A percentile compares a stretch with the other conserved stretches of the same genome.
Conservation (phyloP, 64 coral and sea anemone species). For the Actinia equina region DNA sequence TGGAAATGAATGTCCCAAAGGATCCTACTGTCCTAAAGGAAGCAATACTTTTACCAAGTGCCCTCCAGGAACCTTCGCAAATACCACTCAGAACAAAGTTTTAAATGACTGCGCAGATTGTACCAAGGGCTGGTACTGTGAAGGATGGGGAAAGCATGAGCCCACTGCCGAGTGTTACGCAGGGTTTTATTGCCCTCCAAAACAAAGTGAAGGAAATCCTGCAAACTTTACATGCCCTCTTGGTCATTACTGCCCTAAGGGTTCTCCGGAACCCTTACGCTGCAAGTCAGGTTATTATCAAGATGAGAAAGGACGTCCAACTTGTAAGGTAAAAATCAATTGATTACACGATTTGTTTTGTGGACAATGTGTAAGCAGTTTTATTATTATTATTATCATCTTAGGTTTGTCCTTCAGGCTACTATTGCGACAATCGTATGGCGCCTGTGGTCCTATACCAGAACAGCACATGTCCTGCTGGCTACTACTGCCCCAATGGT, state of each 20-base stretch:
- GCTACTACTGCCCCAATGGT: constrained; percentile 74
- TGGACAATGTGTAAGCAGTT: too few species aligned
- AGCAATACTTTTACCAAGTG: constrained; percentile 63
- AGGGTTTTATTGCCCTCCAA: constrained; percentile 85
- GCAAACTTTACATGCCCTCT: constrained; percentile 60
- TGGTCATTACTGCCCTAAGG: constrained; percentile 77
- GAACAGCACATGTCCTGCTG: constrained; percentile 93
- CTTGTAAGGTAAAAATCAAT: constrained; percentile 62
- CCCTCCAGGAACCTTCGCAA: constrained; percentile 85
- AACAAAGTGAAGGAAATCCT: constrained; percentile 68
- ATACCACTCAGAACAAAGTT: constrained; percentile 67
- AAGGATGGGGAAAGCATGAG: constrained; percentile 61
- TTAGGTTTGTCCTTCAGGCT: constrained; percentile 83
- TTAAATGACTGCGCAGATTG: constrained; percentile 67
- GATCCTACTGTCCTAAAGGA: constrained; percentile 66
- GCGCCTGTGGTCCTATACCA: constrained; percentile 87
- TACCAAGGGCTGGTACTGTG: constrained; percentile 68
- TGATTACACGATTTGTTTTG: too few species aligned
- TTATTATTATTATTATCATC: background rate
- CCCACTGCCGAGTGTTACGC: constrained; percentile 70
- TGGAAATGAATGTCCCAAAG: constrained; percentile 80
- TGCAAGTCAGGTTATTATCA: constrained; percentile 90
- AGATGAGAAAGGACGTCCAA: constrained; percentile 45
- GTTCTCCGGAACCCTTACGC: constrained; percentile 67
- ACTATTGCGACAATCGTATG: constrained; percentile 88